Percentiles rank a stretch among this genome's conserved stretches.
Conservation (phyloP, 2,797 vertebrate genomes). For the Eupleurogrammus muticus region DNA sequence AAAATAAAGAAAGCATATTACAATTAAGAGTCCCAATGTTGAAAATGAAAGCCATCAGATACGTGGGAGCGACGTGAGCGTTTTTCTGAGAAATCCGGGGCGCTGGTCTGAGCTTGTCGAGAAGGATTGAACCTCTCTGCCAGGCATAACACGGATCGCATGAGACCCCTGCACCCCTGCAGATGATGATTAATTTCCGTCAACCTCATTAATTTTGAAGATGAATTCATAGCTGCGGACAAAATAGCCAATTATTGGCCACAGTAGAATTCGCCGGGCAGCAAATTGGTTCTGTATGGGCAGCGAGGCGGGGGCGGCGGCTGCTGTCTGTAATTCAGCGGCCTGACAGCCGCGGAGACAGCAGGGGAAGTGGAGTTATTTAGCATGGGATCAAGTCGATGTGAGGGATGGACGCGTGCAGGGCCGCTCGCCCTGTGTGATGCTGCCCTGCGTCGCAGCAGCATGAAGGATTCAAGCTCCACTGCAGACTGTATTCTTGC, state of each 20-base stretch:
- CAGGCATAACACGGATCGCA: conserved; percentile 54
- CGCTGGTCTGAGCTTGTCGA: conserved; percentile 15
- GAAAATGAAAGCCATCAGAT: conserved; percentile 49
- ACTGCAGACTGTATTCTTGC: conserved; percentile 24
- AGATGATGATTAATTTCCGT: conserved; percentile 76
- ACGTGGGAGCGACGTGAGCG: not conserved
- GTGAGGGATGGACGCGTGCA: conserved; percentile 27
- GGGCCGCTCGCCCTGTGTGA: conserved; percentile 37
- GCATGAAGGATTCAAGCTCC: conserved; percentile 37
- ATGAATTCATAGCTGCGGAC: conserved; percentile 80
- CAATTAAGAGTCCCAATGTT: conserved; percentile 29
- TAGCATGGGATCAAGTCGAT: conserved; percentile 27
- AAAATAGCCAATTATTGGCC: conserved; percentile 83
- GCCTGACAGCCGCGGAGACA: conserved; percentile 27
- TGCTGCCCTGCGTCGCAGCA: conserved; percentile 25
- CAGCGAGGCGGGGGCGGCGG: conserved; percentile 17
- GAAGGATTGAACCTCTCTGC: conserved; percentile 29
- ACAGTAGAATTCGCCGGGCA: conserved; percentile 74
- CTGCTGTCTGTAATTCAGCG: conserved; percentile 43
- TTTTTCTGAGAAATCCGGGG: not conserved
- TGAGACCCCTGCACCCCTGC: conserved; percentile 48
- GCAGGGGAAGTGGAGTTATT: conserved; percentile 32
- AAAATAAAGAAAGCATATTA: conserved; percentile 45
- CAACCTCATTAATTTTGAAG: conserved; percentile 82
- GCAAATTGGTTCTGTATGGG: conserved; percentile 82